Evolutionary conservation across 2,888 invertebrate genomes (phyloP), one percentile per base, ranked within the genome.

Genomic region (Drosophila atroscutellata): DNA sequence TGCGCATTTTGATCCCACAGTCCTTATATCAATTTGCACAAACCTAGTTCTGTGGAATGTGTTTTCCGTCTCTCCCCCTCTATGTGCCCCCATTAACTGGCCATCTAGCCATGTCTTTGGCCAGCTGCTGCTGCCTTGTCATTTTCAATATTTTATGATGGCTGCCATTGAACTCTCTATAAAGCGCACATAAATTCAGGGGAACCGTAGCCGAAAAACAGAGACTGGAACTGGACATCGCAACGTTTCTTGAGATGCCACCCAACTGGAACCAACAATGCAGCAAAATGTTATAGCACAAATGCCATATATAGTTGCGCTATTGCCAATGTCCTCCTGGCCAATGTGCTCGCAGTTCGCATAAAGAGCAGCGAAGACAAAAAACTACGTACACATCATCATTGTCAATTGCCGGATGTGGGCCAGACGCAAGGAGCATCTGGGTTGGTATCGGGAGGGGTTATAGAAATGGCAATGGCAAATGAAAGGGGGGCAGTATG

Each of bases 121-220:
- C 54, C 70, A 70, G 49, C 62, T 71, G 72, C 63, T 45, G 24
- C 15, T 65, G 73, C 62, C 64, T 70, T 87, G 87, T 75, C 88
- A 79, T 85, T 78, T 80, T 76, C 78, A 73, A 82, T 91, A 88
- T 80, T 91, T 91, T 91, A 91, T 91, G 91, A 89, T 85, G 71
- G 69, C 84, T 85, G 75, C 79, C 88, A 90, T 86, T 91, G 92
- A 91, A 92, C 91, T 89, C 83, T 85, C 80, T 68, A 71, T 83
- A 77, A 86, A 75, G 76, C 76, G 81, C 78, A 80, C 91, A 91
- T 91, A 89, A 91, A 91, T 91, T 91, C 72, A 65, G 47, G 5
- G 30, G 69, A 76, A 87, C 75, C 76, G 78, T 75, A 72, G 79
- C 83, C 83, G 86, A 75, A 45, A 45, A 45, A 24, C 45, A 15